Base-by-base conservation (phyloP, 2,888 invertebrate species). In the Tolmerus cingulatus region DNA sequence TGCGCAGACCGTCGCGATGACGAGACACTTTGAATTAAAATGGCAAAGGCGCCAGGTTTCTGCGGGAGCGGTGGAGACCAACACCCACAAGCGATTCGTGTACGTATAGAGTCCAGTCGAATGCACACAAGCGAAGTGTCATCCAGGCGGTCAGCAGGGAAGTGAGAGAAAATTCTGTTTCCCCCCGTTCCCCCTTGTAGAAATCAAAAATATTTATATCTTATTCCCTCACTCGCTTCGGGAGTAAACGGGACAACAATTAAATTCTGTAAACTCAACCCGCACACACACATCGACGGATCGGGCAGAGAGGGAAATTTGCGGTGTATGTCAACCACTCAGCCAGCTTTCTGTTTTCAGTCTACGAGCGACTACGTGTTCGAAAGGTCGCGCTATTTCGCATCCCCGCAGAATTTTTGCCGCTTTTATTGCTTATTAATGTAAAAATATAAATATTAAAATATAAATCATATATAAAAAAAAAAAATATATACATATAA, bases 291-390 rank as follows among this genome's bases (percentile, higher is more conserved):
- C 57, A 57, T 0, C 9, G 2, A 30, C 23, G 0, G 0, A 19
- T 9, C 66, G 23, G 9, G 9, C 34, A 34, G 66, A 27, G 66
- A 51, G 66, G 66, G 27, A 66, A 66, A 66, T 66, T 66, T 34
- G 34, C 66, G 34, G 76, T 76, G 37, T 76, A 23, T 34, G 76
- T 74, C 74, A 74, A 74, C n/a, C 51, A 2, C 66, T 66, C 37
- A 30, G 40, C n/a, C 76, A 34, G 37, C 14, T 74, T 85, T 74
- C 85, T 84, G 89, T 91, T 76, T 78, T 92, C 91, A 92, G 92
- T 92, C 92, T 92, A 91, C 91, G 92, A 91, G 91, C 91, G 92
- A 92, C 92, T 92, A 92, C 92, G 92, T 92, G 90, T 90, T 91
- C 90, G 92, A 92, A 90, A 92, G 92, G 92, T 92, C 91, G 91